Base-by-base conservation (phyloP, 2,888 invertebrate species). In the Iphiclides podalirius region DNA sequence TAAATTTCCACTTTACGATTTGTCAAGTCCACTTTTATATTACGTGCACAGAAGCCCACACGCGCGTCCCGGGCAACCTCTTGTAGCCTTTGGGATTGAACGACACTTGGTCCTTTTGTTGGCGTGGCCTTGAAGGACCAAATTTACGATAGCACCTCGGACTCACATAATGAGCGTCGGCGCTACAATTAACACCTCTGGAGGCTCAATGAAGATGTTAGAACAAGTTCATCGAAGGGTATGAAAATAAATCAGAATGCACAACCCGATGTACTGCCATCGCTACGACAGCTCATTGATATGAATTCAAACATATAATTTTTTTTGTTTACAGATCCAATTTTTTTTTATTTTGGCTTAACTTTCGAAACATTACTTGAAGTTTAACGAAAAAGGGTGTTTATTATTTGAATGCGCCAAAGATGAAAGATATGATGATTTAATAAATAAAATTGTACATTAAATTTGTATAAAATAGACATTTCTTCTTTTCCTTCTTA, bases 1-100 rank as follows among this genome's bases (percentile, higher is more conserved):
- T 46, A 54, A 12, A 60, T 67, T 37, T 20, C 4, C 31, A 53
- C 39, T 70, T 37, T 45, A 50, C 35, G 28, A 36, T 36, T 45
- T 17, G 31, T 7, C 28, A 34, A 26, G 20, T 50, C 50, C 40
- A 45, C 40, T 28, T 40, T 50, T 35, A 45, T 0, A 28, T 23
- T 14, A 45, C 45, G 45, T 31, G 33, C 37, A 20, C 28, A 47
- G 51, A 59, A 69, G 87, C 79, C 87, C 88, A 88, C 88, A 88
- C 88, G 86, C 87, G 84, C 71, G 81, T 66, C 70, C 63, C 70
- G 70, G 64, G 72, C 78, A 77, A 74, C 80, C 84, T 83, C 87
- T 85, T 86, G 82, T 87, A 83, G 82, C 82, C 83, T 84, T 78
- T 76, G 73, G 75, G 74, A 74, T 75, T 74, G 73, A 76, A 79